These are phyloP conservation scores for Acanthosepion lycidas DNA, from an alignment of 2,888 invertebrate genomes.

Conservation along the genomic window DNA sequence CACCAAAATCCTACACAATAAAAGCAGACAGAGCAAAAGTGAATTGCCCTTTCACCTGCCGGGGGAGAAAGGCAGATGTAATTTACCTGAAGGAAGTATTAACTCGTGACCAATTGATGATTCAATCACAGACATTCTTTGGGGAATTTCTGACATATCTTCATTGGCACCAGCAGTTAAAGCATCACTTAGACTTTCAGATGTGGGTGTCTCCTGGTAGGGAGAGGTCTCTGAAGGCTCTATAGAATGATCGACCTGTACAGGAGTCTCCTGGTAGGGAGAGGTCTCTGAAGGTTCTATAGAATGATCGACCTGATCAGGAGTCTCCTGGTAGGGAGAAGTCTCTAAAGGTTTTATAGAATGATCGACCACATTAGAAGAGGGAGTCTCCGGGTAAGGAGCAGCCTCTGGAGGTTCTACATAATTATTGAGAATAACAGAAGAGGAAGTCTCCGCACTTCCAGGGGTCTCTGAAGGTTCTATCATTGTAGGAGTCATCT, in stretches of 20 bases:
- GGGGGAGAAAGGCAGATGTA: background rate
- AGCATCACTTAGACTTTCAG: background rate
- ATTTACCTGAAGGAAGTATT: background rate
- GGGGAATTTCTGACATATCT: conserved; percentile 22
- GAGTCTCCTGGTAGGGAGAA: background rate
- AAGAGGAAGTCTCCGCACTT: background rate
- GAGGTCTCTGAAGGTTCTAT: background rate
- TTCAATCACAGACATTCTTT: conserved; percentile 2
- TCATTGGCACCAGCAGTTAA: conserved; percentile 14
- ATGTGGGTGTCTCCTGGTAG: background rate
- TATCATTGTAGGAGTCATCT: background rate
- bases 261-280: background rate
- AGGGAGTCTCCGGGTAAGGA: conserved; percentile 50
- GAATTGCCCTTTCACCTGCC: conserved; percentile 6
- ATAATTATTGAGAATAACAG: conserved; percentile 48
- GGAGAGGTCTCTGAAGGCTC: background rate
- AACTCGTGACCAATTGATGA: background rate
- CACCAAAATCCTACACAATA: background rate
- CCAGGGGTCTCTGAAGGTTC: background rate
- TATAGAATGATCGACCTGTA: background rate
- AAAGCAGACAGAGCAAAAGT: background rate
- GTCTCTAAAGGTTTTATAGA: background rate
- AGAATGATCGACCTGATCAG: background rate
- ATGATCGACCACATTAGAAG: background rate
- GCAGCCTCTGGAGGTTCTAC: conserved; percentile 56